These are phyloP conservation scores for Perizoma affinitatum DNA, from an alignment of 2,888 invertebrate species.

Conservation along the genomic window DNA sequence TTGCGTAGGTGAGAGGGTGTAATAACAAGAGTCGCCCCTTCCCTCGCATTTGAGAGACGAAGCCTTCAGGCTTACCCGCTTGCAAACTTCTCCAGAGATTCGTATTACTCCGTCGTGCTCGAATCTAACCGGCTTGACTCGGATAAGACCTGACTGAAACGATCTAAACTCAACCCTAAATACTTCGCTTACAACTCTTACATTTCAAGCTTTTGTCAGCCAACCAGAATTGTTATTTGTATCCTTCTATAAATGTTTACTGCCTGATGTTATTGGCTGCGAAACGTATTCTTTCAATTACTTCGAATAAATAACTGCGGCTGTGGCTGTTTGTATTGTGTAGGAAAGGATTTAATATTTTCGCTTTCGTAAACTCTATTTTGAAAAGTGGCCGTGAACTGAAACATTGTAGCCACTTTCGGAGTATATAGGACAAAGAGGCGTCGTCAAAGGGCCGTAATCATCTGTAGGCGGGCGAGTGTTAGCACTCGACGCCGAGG, in stretches of 20 bases:
- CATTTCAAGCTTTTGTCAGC: constrained; percentile 50
- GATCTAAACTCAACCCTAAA: constrained; percentile 64
- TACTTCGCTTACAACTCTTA: constrained; percentile 52
- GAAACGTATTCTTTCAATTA: constrained; percentile 37
- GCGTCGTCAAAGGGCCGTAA: constrained; percentile 76
- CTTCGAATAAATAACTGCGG: constrained; percentile 28
- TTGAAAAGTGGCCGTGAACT: constrained; percentile 41
- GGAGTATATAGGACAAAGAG: constrained; percentile 63
- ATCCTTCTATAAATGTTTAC: constrained; percentile 48
- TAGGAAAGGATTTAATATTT: constrained; percentile 26
- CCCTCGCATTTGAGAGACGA: constrained; percentile 57
- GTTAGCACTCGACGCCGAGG: constrained; percentile 76
- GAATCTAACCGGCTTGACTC: constrained; percentile 71
- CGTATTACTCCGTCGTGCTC: constrained; percentile 73
- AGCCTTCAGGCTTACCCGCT: constrained; percentile 67
- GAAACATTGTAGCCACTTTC: constrained; percentile 64
- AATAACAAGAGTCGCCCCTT: constrained; percentile 73
- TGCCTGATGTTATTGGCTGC: constrained; percentile 36
- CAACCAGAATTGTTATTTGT: constrained; percentile 49
- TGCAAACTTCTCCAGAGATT: constrained; percentile 75
- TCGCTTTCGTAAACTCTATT: constrained; percentile 22
- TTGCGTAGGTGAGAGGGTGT: constrained; percentile 82
- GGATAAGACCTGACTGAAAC: constrained; percentile 67
- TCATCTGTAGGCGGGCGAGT: constrained; percentile 77
- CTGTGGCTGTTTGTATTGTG: constrained; percentile 18